phyloP scores from a whole-genome alignment of 2,113 vertebrate species.

The Spermophilus dauricus region DNA sequence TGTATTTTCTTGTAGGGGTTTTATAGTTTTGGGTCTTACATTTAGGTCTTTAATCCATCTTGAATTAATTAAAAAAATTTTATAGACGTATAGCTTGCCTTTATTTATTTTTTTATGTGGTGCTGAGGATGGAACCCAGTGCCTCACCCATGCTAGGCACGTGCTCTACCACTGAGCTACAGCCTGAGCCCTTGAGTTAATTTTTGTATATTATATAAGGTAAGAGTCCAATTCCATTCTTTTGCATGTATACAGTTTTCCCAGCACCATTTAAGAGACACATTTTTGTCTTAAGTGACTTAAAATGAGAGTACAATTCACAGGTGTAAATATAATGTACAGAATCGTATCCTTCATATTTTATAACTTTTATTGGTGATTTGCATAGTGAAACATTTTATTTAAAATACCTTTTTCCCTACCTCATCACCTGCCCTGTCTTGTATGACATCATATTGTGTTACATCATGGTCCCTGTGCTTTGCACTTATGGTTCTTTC shows the following conservation, averaged over 20 bases:
- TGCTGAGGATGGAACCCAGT: background rate
- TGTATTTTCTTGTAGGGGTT: background rate
- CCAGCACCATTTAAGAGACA: background rate
- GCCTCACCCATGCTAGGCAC: too few species aligned
- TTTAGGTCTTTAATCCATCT: conserved; percentile 12
- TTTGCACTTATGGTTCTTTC: background rate
- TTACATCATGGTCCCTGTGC: background rate
- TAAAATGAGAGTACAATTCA: background rate
- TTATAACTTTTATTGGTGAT: conserved; percentile 18
- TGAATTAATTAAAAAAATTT: background rate
- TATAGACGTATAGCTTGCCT: too few species aligned
- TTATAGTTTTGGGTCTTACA: background rate
- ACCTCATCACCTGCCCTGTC: background rate
- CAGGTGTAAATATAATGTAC: conserved; percentile 7
- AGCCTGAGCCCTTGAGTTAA: too few species aligned
- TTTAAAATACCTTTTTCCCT: conserved; percentile 14
- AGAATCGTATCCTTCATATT: background rate
- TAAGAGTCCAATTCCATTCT: background rate
- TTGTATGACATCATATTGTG: background rate
- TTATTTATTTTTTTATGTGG: background rate
- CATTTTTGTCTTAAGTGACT: conserved; percentile 6
- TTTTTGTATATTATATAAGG: too few species aligned
- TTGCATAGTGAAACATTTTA: conserved; percentile 19
- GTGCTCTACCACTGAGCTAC: too few species aligned
- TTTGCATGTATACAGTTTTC: conserved; percentile 13